These are phyloP conservation scores for Dioctria linearis DNA, from an alignment of 2,888 invertebrate genomes.

Conservation along the genomic window DNA sequence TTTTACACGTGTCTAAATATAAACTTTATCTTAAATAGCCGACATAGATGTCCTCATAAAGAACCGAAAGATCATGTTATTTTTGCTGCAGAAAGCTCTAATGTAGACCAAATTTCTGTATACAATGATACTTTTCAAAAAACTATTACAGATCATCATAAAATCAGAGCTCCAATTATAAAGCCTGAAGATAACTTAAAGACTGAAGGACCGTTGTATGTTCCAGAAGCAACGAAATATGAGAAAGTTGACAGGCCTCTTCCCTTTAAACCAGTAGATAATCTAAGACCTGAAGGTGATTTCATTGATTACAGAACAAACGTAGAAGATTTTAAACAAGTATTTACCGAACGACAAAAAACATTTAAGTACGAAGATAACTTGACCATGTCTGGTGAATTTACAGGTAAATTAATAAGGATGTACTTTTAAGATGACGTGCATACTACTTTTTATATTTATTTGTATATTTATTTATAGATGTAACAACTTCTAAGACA, in stretches of 20 bases:
- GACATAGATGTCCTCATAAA: constrained; percentile 85
- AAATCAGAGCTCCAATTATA: constrained; percentile 68
- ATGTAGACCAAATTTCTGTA: constrained; percentile 18
- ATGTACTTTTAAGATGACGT: background rate
- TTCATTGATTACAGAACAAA: constrained; percentile 72
- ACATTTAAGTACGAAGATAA: constrained; percentile 77
- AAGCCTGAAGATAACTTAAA: constrained; percentile 77
- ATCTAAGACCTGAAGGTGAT: constrained; percentile 73
- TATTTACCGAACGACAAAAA: constrained; percentile 51
- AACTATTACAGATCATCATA: constrained; percentile 53
- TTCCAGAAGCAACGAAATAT: constrained; percentile 70
- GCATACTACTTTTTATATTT: too few species aligned
- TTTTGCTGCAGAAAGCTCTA: constrained; percentile 46
- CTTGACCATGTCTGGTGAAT: constrained; percentile 78
- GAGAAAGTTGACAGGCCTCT: constrained; percentile 73
- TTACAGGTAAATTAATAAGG: constrained; percentile 73
- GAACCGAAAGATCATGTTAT: constrained; percentile 62
- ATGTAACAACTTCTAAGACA: constrained; percentile 79
- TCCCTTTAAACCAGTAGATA: constrained; percentile 73
- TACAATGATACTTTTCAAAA: constrained; percentile 32
- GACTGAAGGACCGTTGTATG: constrained; percentile 75
- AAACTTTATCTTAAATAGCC: constrained; percentile 73
- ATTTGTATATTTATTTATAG: constrained; percentile 68
- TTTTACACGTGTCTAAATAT: background rate
- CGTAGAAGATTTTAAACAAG: constrained; percentile 66